These are phyloP conservation scores for Tenualosa ilisha DNA, from an alignment of 2,797 vertebrate species.

Conservation along the genomic window DNA sequence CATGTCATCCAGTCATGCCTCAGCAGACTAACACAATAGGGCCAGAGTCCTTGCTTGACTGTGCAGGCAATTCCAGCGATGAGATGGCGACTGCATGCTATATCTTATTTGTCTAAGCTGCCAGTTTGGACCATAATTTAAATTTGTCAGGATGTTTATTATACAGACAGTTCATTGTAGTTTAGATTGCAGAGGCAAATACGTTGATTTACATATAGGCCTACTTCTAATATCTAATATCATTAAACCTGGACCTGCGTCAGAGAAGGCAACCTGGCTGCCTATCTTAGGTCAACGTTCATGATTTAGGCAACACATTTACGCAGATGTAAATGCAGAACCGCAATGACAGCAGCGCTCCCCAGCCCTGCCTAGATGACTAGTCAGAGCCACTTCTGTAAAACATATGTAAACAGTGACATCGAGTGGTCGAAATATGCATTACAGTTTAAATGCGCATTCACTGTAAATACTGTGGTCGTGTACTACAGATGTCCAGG, in stretches of 20 bases:
- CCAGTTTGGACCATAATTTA: not conserved
- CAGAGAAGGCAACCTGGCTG: not conserved
- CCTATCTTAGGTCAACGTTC: not conserved
- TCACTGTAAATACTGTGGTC: no score
- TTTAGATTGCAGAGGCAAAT: not conserved
- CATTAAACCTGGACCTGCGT: not conserved
- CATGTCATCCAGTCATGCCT: not conserved
- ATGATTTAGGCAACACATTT: not conserved
- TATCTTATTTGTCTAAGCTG: not conserved
- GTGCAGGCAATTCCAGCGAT: no score
- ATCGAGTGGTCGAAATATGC: not conserved
- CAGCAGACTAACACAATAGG: not conserved
- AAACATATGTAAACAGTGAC: not conserved
- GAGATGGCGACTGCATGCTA: no score
- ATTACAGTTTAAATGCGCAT: not conserved
- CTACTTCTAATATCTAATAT: not conserved
- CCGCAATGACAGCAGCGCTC: not conserved
- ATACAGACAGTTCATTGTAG: not conserved
- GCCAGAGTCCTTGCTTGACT: no score
- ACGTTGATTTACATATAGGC: not conserved
- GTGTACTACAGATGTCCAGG: no score
- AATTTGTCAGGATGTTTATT: not conserved
- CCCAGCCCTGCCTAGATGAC: not conserved
- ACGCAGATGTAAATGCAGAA: not conserved
- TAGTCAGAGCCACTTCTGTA: not conserved